Percentiles rank a stretch among this genome's conserved stretches.
phyloP scores from a whole-genome alignment of 1,140 invertebrate genomes.

The Coelopa frigida region DNA sequence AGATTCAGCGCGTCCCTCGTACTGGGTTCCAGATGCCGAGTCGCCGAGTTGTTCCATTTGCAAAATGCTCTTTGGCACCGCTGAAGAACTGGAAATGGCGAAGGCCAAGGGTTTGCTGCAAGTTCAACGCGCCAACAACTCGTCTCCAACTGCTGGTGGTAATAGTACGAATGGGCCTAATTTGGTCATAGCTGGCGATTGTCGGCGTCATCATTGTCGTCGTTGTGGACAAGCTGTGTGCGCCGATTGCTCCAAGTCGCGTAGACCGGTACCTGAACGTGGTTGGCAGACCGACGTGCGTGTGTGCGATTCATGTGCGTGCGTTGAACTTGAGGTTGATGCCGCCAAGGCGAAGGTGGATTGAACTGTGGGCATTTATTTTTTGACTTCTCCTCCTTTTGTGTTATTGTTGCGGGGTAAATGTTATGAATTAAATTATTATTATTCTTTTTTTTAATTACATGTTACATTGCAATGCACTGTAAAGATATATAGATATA shows the following conservation, averaged over 20 bases:
- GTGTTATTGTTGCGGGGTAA: too few species aligned
- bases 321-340: constrained; percentile 10
- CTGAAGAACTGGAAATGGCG: constrained; percentile 39
- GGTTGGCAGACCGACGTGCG: constrained; percentile 64
- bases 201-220: constrained; percentile 67
- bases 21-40: constrained; percentile 73
- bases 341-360: neutral
- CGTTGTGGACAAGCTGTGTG: constrained; percentile 66
- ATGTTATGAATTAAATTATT: too few species aligned
- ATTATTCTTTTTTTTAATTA: too few species aligned
- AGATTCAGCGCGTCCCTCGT: constrained; percentile 67
- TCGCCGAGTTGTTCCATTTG: constrained; percentile 62
- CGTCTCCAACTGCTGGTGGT: neutral
- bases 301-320: constrained; percentile 53
- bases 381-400: too few species aligned
- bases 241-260: constrained; percentile 55
- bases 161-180: constrained; percentile 4
- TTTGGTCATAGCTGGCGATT: constrained; percentile 16
- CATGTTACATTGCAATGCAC: too few species aligned
- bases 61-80: constrained; percentile 50
- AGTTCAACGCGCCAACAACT: neutral
- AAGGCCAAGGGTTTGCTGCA: neutral
- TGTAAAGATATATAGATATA: too few species aligned
- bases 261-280: constrained; percentile 57
- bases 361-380: too few species aligned